phyloP scores from a whole-genome alignment of 2,113 vertebrate genomes.

The Bungarus multicinctus region DNA sequence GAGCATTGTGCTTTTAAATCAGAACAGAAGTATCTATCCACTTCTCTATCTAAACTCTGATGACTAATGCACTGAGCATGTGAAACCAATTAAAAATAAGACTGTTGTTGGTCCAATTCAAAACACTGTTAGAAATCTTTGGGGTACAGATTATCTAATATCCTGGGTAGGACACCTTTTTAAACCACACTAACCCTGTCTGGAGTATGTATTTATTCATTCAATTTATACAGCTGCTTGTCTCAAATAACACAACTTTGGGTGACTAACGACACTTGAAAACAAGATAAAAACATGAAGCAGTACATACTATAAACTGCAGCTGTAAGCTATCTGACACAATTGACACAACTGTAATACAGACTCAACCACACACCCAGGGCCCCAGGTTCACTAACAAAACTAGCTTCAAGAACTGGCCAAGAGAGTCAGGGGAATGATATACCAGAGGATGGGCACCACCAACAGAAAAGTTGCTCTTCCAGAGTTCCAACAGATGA shows the following conservation, averaged over 20 bases:
- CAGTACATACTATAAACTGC: neutral
- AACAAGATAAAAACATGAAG: neutral
- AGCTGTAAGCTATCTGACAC: neutral
- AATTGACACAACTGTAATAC: neutral
- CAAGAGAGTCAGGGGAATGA: neutral
- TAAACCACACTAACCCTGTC: neutral
- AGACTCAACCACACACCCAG: neutral
- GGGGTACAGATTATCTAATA: neutral
- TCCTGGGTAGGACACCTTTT: neutral
- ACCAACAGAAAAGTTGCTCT: neutral
- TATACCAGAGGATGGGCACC: neutral
- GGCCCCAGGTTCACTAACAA: neutral
- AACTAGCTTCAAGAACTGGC: neutral
- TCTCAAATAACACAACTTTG: neutral
- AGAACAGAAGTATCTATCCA: conserved; percentile 6
- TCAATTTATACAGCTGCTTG: neutral
- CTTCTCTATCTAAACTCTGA: conserved; percentile 72
- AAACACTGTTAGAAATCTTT: conserved; percentile 1
- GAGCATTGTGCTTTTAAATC: neutral
- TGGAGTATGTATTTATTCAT: neutral
- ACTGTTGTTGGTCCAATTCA: conserved; percentile 57
- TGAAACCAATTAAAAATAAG: conserved; percentile 70
- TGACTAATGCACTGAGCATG: conserved; percentile 53
- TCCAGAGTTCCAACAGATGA: neutral
- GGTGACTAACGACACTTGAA: neutral